These are phyloP conservation scores for Lycaon pictus DNA, from an alignment of 2,113 vertebrate species.

Conservation along the genomic window DNA sequence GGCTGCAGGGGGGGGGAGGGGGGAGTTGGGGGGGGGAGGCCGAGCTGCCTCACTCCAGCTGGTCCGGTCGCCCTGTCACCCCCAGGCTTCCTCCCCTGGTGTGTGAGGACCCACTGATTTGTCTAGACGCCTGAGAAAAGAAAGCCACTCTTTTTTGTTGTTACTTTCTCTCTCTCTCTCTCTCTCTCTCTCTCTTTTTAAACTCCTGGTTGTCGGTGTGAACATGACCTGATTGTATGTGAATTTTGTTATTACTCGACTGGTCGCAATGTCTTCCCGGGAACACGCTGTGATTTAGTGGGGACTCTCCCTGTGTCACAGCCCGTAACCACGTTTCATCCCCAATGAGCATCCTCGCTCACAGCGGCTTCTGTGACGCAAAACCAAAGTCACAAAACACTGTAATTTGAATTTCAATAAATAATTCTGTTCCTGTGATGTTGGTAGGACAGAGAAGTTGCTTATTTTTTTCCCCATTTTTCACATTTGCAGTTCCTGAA, in stretches of 20 bases:
- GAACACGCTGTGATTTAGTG: conserved; percentile 40
- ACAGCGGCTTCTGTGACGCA: background rate
- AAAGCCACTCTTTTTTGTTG: background rate
- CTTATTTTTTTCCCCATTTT: background rate
- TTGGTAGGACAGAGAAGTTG: background rate
- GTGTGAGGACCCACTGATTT: background rate
- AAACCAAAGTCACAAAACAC: conserved; percentile 51
- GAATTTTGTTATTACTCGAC: conserved; percentile 59
- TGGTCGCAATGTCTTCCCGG: conserved; percentile 53
- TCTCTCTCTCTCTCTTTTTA: background rate
- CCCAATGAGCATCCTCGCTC: background rate
- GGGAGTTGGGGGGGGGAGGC: too few species aligned
- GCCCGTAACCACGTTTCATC: conserved; percentile 16
- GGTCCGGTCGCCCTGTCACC: too few species aligned
- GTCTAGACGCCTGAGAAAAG: background rate
- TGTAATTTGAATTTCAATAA: conserved; percentile 56
- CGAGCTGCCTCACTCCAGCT: too few species aligned
- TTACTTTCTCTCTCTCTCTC: background rate
- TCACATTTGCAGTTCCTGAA: conserved; percentile 19
- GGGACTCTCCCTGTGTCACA: conserved; percentile 24
- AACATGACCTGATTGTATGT: conserved; percentile 12
- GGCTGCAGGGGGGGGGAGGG: too few species aligned
- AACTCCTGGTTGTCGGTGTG: background rate
- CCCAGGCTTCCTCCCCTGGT: too few species aligned
- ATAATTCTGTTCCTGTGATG: background rate